These are phyloP conservation scores for Eupeodes corollae DNA, from an alignment of 1,140 invertebrate species.

Conservation along the genomic window DNA sequence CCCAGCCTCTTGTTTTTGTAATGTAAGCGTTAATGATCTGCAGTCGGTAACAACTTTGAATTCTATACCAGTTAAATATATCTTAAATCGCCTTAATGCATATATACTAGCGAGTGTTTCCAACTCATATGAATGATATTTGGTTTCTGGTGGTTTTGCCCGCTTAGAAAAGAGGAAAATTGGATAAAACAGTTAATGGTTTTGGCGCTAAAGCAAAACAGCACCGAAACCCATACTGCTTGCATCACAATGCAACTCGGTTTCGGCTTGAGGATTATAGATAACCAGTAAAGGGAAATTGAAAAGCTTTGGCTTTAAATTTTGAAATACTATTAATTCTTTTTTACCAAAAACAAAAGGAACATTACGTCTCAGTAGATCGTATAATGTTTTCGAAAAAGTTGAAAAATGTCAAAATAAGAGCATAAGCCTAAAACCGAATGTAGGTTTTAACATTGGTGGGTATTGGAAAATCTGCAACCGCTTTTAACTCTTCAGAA, in stretches of 20 bases:
- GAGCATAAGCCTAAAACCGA: slow-evolving; percentile 15
- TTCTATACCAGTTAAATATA: too few relatives aligned
- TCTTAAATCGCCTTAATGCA: too few relatives aligned
- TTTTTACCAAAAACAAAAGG: slow-evolving; percentile 8
- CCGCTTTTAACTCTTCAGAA: too few relatives aligned
- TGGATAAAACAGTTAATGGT: slow-evolving; percentile 15
- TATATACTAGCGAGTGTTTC: too few relatives aligned
- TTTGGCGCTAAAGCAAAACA: slow-evolving; percentile 20
- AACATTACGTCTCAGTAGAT: slow-evolving; percentile 9
- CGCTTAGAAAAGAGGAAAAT: slow-evolving; percentile 33
- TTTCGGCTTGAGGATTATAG: too few relatives aligned
- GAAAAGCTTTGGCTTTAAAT: too few relatives aligned
- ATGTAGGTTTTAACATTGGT: slow-evolving; percentile 9
- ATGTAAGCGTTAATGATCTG: too few relatives aligned
- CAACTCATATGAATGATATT: slow-evolving; percentile 36
- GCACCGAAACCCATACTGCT: slow-evolving; percentile 17
- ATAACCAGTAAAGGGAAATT: too few relatives aligned
- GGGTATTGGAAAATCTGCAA: slow-evolving; percentile 5
- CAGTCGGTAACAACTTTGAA: not conserved
- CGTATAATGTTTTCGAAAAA: slow-evolving; percentile 15
- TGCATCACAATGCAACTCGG: too few relatives aligned
- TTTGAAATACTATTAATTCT: too few relatives aligned
- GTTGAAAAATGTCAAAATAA: slow-evolving; percentile 11
- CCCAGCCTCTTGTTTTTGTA: too few relatives aligned
- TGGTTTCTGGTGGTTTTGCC: slow-evolving; percentile 35